Percentiles rank a stretch among this genome's conserved stretches.
phyloP scores from a whole-genome alignment of 2,797 vertebrate genomes.

The Chelonia mydas region DNA sequence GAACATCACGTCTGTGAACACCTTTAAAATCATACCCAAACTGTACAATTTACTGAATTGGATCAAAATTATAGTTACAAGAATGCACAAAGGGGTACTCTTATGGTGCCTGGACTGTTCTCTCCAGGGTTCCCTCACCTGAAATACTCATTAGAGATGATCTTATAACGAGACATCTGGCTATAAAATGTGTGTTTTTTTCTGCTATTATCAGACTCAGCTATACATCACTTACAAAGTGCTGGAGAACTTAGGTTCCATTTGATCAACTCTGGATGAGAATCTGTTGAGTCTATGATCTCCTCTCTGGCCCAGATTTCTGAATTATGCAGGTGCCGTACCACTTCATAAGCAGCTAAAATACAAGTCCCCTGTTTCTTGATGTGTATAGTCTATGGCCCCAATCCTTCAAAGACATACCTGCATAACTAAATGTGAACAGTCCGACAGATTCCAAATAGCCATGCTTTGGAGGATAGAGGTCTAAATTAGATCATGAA shows the following conservation, averaged over 20 bases:
- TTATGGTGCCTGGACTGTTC: accelerated
- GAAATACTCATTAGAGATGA: neutral
- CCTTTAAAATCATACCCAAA: neutral
- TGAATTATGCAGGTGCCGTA: no score
- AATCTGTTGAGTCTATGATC: neutral
- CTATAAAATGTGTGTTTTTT: neutral
- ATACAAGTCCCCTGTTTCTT: no score
- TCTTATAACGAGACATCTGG: neutral
- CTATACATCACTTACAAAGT: neutral
- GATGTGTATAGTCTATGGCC: neutral
- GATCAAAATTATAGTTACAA: neutral
- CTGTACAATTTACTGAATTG: neutral
- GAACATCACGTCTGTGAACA: neutral
- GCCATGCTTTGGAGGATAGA: neutral
- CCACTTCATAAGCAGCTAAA: no score
- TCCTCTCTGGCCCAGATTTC: neutral
- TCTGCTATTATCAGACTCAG: neutral
- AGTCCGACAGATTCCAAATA: neutral
- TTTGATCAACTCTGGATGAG: neutral
- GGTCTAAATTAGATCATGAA: neutral
- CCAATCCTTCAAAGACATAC: neutral
- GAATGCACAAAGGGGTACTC: neutral
- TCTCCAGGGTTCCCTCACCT: neutral
- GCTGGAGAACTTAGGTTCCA: neutral
- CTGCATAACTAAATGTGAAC: neutral